Evolutionary conservation across 2,888 invertebrate genomes (phyloP), one percentile per base, ranked within the genome.

Genomic region (Melipona beecheii): DNA sequence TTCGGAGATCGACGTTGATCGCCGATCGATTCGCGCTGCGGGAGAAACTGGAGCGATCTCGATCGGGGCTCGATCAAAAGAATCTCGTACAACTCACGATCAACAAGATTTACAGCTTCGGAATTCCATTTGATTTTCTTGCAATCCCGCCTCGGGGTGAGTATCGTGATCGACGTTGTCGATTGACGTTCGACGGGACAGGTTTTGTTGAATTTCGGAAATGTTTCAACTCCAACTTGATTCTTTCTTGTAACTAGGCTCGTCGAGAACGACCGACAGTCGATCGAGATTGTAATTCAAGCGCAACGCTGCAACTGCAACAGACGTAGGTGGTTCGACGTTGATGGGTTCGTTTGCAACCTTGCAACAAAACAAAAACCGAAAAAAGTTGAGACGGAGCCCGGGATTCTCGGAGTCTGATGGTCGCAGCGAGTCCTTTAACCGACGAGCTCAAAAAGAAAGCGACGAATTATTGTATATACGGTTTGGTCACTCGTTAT

Each of bases 21-120:
- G 68, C 49, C 78, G 43, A 43, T 62, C 19, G 74, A 71, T 76
- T 66, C 78, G 70, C 80, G 36, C 58, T 58, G 75, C 86, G 66
- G 66, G 76, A 71, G 71, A 70, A 84, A 81, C 87, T 75, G 66
- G 85, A 72, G 64, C 83, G 80, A 80, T 68, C 71, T 52, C 5
- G 66, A 56, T 6, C 19, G 66, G 21, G 17, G n/a, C 13, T 50
- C n/a, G n/a, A 52, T 36, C n/a, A 36, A 64, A 65, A 24, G 64
- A 11, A 36, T 65, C 50, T 0, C 50, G 31, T 66, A 43, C 43
- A n/a, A 11, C 2, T 36, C 43, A 9, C 17, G 6, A 2, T 0
- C 24, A 24, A 0, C 4, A 11, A 19, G 24, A 49, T 19, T 66
- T 19, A 24, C 24, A n/a, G 60, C 19, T 19, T 24, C 24, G 4